These are phyloP conservation scores for Strigops habroptila DNA, from an alignment of 2,113 vertebrate genomes.

Conservation along the genomic window DNA sequence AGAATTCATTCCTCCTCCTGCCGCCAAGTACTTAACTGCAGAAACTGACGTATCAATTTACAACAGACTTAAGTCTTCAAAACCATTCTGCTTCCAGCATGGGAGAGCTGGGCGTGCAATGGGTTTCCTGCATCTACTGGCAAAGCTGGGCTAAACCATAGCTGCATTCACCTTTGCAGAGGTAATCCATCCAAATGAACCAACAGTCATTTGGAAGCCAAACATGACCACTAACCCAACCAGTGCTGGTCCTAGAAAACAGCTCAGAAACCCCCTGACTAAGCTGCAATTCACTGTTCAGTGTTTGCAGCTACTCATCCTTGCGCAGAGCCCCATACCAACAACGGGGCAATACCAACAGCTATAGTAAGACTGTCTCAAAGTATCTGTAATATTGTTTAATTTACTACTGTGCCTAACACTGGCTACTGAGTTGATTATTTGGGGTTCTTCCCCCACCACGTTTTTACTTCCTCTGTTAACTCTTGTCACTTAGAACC, in stretches of 20 bases:
- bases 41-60: background rate
- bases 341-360: background rate
- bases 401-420: background rate
- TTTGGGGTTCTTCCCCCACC: background rate
- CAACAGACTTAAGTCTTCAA: background rate
- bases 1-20: background rate
- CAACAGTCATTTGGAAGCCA: background rate
- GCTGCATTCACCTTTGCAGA: background rate
- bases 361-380: background rate
- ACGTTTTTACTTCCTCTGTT: slow-evolving; percentile 12
- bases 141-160: background rate
- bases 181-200: background rate
- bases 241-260: background rate
- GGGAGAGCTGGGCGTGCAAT: background rate
- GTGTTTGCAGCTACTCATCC: background rate
- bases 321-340: background rate
- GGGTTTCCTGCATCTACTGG: background rate
- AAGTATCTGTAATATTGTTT: background rate
- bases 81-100: background rate
- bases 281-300: background rate
- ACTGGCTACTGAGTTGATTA: background rate
- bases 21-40: background rate
- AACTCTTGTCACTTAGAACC: slow-evolving; percentile 17
- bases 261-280: background rate
- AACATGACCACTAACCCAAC: background rate